Base-by-base conservation (phyloP, 2,888 invertebrate species). In the Thumatha senex region DNA sequence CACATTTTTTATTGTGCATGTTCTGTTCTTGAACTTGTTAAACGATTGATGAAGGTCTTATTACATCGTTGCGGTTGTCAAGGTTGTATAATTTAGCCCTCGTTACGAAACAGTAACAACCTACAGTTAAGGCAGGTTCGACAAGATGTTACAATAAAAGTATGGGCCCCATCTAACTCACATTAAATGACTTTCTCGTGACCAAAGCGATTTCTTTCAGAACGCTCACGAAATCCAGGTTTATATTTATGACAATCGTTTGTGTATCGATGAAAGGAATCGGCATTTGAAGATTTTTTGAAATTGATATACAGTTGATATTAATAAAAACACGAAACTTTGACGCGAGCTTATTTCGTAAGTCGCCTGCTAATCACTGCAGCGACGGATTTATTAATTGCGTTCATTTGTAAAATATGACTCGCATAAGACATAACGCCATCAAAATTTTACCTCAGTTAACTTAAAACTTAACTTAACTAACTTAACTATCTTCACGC, bases 211-310 rank as follows among this genome's bases (percentile, higher is more conserved):
- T 87, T 89, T 82, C 79, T 84, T 88, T 77, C 70, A 63, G 59
- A 78, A 80, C 80, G 79, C 78, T 84, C 85, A 89, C 84, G 86
- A 81, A 86, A 84, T 82, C 78, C 68, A 78, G 76, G 74, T 76
- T 69, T 70, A 71, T 80, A 82, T 89, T 86, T 87, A 88, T 71
- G 78, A 67, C 62, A 58, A 62, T 74, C 80, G 76, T 82, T 84
- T 78, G 63, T 64, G 75, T 76, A 64, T 57, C 66, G 62, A 70
- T 72, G 54, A 70, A 80, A 78, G 77, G 72, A 74, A 76, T 74
- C 56, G 68, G 56, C 64, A 72, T 73, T 70, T 58, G 53, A 64
- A 65, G 75, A 69, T 72, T 70, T 39, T 68, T 55, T 53, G 58
- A 58, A 63, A 63, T 69, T 67, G 78, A 76, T 81, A 80, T 75